phyloP scores from a whole-genome alignment of 2,888 invertebrate genomes.

The Perizoma flavofasciatum region DNA sequence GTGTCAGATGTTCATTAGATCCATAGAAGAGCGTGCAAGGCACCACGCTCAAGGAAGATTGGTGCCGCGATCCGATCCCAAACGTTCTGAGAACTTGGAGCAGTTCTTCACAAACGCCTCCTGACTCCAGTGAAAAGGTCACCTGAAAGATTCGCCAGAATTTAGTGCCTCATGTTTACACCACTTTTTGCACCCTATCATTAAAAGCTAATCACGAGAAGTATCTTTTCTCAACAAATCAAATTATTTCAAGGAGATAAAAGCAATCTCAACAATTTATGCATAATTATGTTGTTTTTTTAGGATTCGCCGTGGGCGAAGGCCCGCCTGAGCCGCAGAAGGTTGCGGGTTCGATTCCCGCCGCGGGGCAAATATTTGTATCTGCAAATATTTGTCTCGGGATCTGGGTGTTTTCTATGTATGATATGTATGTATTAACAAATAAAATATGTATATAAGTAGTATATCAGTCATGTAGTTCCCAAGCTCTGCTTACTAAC shows the following conservation, averaged over 20 bases:
- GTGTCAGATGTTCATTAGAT: constrained; percentile 35
- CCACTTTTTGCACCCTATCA: background rate
- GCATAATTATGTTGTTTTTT: background rate
- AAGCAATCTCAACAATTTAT: background rate
- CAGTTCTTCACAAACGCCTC: constrained; percentile 83
- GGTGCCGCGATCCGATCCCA: constrained; percentile 84
- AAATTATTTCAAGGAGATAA: background rate
- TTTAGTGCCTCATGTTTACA: background rate
- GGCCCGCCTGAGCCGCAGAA: no score
- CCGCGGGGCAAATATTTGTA: no score
- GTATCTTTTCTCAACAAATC: no score
- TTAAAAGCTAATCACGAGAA: no score
- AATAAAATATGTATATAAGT: no score
- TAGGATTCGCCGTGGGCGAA: no score
- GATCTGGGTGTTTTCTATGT: no score
- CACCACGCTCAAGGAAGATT: constrained; percentile 85
- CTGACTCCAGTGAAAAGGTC: constrained; percentile 84
- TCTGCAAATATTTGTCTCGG: no score
- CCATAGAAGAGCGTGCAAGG: constrained; percentile 85
- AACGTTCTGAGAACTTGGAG: constrained; percentile 83
- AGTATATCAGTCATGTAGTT: no score
- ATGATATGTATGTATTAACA: no score
- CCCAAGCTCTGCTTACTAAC: no score
- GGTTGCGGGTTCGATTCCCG: no score
- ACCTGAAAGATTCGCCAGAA: constrained; percentile 58